phyloP scores from a whole-genome alignment of 37 sponge, comb jelly and placozoan species.

The Spongilla lacustris region DNA sequence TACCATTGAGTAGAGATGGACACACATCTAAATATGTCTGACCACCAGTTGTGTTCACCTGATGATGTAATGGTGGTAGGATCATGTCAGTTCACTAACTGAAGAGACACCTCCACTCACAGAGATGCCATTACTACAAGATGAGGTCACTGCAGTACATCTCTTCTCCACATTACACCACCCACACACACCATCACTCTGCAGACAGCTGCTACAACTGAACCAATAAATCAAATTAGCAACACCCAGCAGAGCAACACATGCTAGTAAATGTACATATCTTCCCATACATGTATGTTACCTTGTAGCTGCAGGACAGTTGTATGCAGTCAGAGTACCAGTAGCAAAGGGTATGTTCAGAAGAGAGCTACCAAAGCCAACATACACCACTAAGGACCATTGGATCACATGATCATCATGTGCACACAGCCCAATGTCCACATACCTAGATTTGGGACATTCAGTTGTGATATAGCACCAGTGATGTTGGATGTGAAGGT shows the following conservation, averaged over 20 bases:
- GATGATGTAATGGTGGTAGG: no score
- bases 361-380: conserved; percentile 42
- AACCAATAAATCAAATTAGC: no score
- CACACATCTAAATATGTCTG: conserved; percentile 36
- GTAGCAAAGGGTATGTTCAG: conserved; percentile 30
- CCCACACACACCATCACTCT: conserved; percentile 37
- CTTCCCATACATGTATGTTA: no score
- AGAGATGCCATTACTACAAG: conserved; percentile 5
- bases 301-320: conserved; percentile 32
- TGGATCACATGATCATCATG: background rate
- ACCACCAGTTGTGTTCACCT: background rate
- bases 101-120: background rate
- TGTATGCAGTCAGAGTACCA: conserved; percentile 25
- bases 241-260: no score
- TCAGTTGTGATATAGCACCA: background rate
- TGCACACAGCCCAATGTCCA: background rate
- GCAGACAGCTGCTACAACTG: conserved; percentile 47
- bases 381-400: background rate
- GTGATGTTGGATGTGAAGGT: background rate
- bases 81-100: no score
- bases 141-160: conserved; percentile 44
- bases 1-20: background rate
- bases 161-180: conserved; percentile 39
- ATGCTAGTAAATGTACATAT: no score
- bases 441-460: background rate